Conservation (phyloP, 30 jellyfish, hydroid and myxozoan genomes). For the Aurelia sp. region DNA sequence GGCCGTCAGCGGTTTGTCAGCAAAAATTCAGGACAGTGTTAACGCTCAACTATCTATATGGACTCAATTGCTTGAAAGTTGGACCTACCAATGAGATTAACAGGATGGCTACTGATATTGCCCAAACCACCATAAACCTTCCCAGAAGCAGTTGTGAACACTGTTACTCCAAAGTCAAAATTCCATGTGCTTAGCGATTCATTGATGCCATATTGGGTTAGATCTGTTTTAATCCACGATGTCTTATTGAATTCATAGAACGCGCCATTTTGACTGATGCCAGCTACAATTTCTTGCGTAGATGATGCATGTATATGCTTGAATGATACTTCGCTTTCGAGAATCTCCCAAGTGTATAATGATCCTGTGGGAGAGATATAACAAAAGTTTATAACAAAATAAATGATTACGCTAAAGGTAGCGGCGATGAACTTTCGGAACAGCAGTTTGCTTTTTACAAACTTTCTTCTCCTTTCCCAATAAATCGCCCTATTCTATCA, state of each 20-base stretch:
- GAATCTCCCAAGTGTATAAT: slow-evolving; percentile 38
- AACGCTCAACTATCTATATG: too few species aligned
- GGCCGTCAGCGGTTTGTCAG: too few species aligned
- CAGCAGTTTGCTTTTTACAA: too few species aligned
- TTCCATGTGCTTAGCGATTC: slow-evolving; percentile 10
- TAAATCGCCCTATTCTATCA: too few species aligned
- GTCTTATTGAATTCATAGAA: not conserved
- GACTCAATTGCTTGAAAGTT: too few species aligned
- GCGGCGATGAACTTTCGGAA: too few species aligned
- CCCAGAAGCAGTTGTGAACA: slow-evolving; percentile 7
- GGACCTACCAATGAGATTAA: too few species aligned
- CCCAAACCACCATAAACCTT: not conserved
- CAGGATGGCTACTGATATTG: too few species aligned
- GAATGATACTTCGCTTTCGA: slow-evolving; percentile 18
- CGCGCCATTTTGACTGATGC: not conserved
- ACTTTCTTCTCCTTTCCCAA: too few species aligned
- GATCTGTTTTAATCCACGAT: not conserved
- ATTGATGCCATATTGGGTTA: not conserved
- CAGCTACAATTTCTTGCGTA: not conserved
- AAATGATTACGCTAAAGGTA: too few species aligned
- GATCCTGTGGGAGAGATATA: not conserved
- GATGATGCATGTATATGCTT: slow-evolving; percentile 20
- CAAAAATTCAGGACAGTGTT: too few species aligned
- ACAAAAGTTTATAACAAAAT: too few species aligned
- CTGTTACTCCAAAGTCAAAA: slow-evolving; percentile 3